Percentiles rank a stretch among this genome's conserved stretches.
These are phyloP conservation scores for Botrylloides violaceus DNA, from an alignment of 23 tunicate genomes.

Conservation along the genomic window DNA sequence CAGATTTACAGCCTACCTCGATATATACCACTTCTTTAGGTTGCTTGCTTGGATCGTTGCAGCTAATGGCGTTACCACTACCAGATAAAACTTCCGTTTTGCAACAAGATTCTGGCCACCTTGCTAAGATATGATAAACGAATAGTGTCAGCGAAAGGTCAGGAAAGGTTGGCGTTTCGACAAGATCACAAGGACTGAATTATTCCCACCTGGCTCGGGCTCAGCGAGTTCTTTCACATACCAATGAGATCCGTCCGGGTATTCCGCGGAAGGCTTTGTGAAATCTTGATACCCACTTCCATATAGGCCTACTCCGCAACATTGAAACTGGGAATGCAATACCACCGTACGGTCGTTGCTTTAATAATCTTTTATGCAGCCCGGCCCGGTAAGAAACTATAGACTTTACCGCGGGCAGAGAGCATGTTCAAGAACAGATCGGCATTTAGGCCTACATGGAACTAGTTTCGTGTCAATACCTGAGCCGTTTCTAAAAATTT, in stretches of 20 bases:
- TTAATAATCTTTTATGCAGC: background rate
- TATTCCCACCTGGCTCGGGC: background rate
- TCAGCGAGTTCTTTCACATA: background rate
- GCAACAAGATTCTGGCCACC: background rate
- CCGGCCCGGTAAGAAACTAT: too few species aligned
- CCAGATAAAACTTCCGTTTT: background rate
- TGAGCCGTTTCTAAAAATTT: too few species aligned
- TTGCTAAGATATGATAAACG: background rate
- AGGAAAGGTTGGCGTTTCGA: background rate
- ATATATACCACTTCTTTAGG: background rate
- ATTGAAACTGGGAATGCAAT: constrained; percentile 28
- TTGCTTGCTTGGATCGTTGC: background rate
- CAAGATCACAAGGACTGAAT: background rate
- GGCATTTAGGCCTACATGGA: too few species aligned
- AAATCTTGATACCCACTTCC: constrained; percentile 50
- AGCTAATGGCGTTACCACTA: background rate
- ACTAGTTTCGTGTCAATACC: too few species aligned
- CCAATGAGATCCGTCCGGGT: constrained; percentile 11
- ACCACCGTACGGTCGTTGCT: too few species aligned
- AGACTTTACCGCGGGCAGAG: too few species aligned
- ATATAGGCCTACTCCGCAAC: constrained; percentile 46
- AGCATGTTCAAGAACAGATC: too few species aligned
- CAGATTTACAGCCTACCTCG: background rate
- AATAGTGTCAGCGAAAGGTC: too few species aligned
- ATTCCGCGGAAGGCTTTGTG: background rate